These are phyloP conservation scores for Prinia subflava DNA, from an alignment of 2,113 vertebrate species.

Conservation along the genomic window DNA sequence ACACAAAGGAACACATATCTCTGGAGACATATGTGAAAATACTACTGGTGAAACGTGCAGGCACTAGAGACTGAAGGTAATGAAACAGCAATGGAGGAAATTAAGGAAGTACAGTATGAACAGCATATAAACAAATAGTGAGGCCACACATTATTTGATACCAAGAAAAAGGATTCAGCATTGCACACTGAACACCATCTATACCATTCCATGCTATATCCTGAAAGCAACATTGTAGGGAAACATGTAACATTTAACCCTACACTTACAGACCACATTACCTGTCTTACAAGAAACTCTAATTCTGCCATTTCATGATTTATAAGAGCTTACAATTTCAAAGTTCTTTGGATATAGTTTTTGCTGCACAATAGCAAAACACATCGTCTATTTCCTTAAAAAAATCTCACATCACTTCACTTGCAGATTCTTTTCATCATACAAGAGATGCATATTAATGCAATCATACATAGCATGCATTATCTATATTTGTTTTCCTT, in stretches of 20 bases:
- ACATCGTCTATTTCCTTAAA: rapidly evolving
- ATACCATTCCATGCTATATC: neutral
- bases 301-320: neutral
- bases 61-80: neutral
- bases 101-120: neutral
- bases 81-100: constrained; percentile 4
- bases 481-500: neutral
- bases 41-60: neutral
- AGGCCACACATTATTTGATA: neutral
- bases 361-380: neutral
- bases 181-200: neutral
- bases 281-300: neutral
- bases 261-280: neutral
- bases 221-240: neutral
- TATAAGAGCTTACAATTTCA: neutral
- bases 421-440: neutral
- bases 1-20: neutral
- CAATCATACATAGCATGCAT: neutral
- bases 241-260: neutral
- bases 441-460: constrained; percentile 8
- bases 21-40: neutral
- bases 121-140: neutral
- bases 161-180: neutral
- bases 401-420: neutral
- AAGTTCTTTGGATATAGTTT: neutral